Base-by-base conservation (phyloP, 1,140 invertebrate species). In the Drosophila lini region DNA sequence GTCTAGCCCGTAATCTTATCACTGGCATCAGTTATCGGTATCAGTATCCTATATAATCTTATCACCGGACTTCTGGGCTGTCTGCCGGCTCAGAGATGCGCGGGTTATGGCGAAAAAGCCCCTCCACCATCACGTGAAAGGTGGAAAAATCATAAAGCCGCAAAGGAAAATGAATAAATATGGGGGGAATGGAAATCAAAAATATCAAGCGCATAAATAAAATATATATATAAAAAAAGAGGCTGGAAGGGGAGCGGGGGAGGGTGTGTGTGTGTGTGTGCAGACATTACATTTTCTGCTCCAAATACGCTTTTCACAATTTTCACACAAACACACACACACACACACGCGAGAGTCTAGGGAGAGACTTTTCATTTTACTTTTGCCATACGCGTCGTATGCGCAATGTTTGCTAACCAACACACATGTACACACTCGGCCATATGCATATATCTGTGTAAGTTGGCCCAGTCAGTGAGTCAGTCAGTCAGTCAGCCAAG, bases 291-390 rank as follows among this genome's bases (percentile, higher is more conserved):
- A 86, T 86, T 86, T 86, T 86, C 84, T 89, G 83, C 83, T 89
- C 83, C 80, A 86, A 80, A 89, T 89, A 86, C 83, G 83, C 76
- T 86, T 89, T 89, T 83, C 83, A 86, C 80, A 88, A 88, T 80
- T 86, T 86, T 58, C 53, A 82, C 61, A 84, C 74, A 76, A 34
- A 69, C 32, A 22, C 22, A 22, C 22, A 19, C 19, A 19, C 19
- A 19, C 19, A 48, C 36, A 60, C 36, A 64, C 11, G 41, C 31
- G 16, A 36, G 58, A 42, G 34, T 36, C 47, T 48, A 56, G 69
- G 62, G 48, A 59, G 45, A 73, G 74, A 75, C 67, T 79, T 79
- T 83, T 86, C 68, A 80, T 80, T 88, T 88, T 79, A 60, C 73
- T 83, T 80, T 84, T 78, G 64, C 77, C 53, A 70, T 68, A 85